These are phyloP conservation scores for Artemisiospiza belli DNA, from an alignment of 2,113 vertebrate genomes.

Conservation along the genomic window DNA sequence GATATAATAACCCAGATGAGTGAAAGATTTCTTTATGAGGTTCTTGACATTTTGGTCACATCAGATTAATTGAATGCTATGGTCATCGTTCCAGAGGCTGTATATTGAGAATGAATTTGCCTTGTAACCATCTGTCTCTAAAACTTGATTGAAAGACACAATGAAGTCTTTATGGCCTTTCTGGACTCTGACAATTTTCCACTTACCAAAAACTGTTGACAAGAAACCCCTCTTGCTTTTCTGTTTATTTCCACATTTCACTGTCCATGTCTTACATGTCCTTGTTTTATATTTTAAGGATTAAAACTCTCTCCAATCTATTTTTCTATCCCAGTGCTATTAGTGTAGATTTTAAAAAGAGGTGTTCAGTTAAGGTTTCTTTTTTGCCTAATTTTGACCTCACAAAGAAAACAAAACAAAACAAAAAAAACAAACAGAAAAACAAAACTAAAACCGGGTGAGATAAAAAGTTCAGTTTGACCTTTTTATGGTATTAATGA, in stretches of 20 bases:
- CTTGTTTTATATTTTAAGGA: not conserved
- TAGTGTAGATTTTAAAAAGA: not conserved
- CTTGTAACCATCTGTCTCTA: conserved; percentile 46
- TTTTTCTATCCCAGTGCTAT: not conserved
- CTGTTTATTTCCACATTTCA: conserved; percentile 26
- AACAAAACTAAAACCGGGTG: fast-evolving
- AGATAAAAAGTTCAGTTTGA: conserved; percentile 25
- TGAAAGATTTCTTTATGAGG: conserved; percentile 57
- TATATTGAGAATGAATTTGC: conserved; percentile 42
- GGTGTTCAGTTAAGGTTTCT: not conserved
- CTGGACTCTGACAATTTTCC: conserved; percentile 15
- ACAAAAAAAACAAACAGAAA: not conserved
- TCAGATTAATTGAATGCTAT: conserved; percentile 24
- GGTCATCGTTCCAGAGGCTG: conserved; percentile 1
- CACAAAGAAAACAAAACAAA: not conserved
- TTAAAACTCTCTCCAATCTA: not conserved
- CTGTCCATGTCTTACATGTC: not conserved
- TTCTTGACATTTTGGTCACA: conserved; percentile 49
- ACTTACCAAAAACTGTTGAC: not conserved
- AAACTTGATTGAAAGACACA: conserved; percentile 45
- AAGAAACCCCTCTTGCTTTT: conserved; percentile 2
- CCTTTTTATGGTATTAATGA: not conserved
- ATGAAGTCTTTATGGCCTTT: conserved; percentile 51
- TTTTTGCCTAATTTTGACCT: not conserved
- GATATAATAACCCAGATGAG: not conserved